phyloP scores from a whole-genome alignment of 2,797 vertebrate genomes.

The Hippocampus kuda region DNA sequence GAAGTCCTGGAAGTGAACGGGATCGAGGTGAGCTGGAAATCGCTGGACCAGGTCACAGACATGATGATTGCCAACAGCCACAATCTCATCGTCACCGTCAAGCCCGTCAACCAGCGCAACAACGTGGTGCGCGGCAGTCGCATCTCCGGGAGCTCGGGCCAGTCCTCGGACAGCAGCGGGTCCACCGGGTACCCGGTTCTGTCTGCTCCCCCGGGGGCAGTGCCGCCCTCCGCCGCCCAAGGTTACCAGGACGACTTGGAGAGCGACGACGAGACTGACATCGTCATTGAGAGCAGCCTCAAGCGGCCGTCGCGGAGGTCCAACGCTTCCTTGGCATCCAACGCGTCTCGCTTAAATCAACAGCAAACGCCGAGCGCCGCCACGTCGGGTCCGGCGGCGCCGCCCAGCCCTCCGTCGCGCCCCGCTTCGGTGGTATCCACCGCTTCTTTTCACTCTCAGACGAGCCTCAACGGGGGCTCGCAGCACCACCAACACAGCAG shows the following conservation, averaged over 20 bases:
- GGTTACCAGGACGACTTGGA: slow-evolving; percentile 87
- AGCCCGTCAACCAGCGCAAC: slow-evolving; percentile 96
- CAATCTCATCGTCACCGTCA: slow-evolving; percentile 94
- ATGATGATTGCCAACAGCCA: slow-evolving; percentile 99
- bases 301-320: slow-evolving; percentile 77
- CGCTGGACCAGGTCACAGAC: slow-evolving; percentile 95
- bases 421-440: slow-evolving; percentile 66
- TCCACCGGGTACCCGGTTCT: slow-evolving; percentile 76
- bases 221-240: slow-evolving; percentile 43
- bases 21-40: slow-evolving; percentile 95
- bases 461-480: slow-evolving; percentile 69
- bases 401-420: slow-evolving; percentile 62
- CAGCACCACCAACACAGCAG: slow-evolving; percentile 60
- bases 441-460: slow-evolving; percentile 69
- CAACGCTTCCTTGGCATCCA: slow-evolving; percentile 63
- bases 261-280: slow-evolving; percentile 90
- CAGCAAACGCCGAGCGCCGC: slow-evolving; percentile 25
- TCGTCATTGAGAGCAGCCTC: slow-evolving; percentile 87
- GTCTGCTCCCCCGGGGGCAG: slow-evolving; percentile 47
- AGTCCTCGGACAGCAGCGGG: slow-evolving; percentile 87
- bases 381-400: slow-evolving; percentile 21
- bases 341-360: slow-evolving; percentile 55
- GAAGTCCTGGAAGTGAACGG: slow-evolving; percentile 98
- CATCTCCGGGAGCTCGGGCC: slow-evolving; percentile 82
- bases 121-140: slow-evolving; percentile 88